Percentiles rank a stretch among this genome's conserved stretches.
Conservation (phyloP, 37 sponge, comb jelly and placozoan genomes). For the Cliona cf. orientalis region DNA sequence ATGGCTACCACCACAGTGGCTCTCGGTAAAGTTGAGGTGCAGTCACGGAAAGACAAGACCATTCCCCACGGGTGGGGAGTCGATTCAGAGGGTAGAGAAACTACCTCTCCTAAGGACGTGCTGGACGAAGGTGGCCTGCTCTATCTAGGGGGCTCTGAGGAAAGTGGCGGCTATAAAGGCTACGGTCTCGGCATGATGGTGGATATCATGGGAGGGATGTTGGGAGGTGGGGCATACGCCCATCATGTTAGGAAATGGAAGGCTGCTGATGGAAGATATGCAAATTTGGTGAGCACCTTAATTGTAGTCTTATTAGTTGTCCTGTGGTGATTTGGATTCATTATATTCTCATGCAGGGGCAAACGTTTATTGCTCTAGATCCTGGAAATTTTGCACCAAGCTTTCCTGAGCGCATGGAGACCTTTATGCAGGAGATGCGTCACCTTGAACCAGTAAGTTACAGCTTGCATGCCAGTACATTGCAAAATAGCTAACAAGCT, state of each 20-base stretch:
- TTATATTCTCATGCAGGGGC: conserved; percentile 77
- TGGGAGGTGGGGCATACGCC: conserved; percentile 81
- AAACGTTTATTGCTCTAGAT: conserved; percentile 88
- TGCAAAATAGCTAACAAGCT: not conserved
- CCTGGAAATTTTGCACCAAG: conserved; percentile 82
- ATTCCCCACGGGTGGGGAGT: conserved; percentile 90
- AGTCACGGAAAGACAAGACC: conserved; percentile 61
- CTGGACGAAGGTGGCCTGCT: conserved; percentile 78
- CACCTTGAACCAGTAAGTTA: conserved; percentile 78
- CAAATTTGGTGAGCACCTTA: conserved; percentile 70
- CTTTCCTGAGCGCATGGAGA: conserved; percentile 67
- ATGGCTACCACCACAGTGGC: conserved; percentile 92
- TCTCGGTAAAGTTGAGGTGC: conserved; percentile 85
- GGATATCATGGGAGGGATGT: conserved; percentile 87
- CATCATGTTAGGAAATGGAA: conserved; percentile 76
- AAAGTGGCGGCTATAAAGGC: conserved; percentile 93
- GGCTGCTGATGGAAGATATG: conserved; percentile 16
- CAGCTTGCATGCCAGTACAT: not conserved
- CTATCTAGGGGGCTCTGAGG: conserved; percentile 88
- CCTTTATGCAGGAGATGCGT: conserved; percentile 78
- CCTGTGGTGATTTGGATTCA: not conserved
- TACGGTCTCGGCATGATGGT: conserved; percentile 93
- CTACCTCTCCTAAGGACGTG: conserved; percentile 56
- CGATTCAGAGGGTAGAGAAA: conserved; percentile 68
- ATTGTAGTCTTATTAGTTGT: not conserved